phyloP scores from a whole-genome alignment of 92 coral and sea anemone species.

The Actinostola sp. region DNA sequence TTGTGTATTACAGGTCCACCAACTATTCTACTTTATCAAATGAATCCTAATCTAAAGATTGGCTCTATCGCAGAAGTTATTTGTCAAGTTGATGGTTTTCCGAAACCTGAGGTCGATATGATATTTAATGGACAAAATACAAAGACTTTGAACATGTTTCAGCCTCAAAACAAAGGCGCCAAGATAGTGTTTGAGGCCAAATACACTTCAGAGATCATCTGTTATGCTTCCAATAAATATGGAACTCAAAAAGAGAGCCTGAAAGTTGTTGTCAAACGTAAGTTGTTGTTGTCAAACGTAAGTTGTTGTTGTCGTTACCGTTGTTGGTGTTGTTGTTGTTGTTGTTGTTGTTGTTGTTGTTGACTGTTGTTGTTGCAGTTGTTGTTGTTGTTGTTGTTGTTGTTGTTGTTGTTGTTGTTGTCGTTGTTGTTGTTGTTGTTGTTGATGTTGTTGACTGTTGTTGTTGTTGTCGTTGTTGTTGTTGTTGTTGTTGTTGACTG shows the following conservation, averaged over 20 bases:
- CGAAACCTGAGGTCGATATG: slow-evolving; percentile 42
- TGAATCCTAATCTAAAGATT: slow-evolving; percentile 11
- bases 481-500: too few relatives aligned
- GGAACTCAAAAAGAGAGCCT: slow-evolving; percentile 38
- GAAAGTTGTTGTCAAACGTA: slow-evolving; percentile 51
- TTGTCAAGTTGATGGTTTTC: slow-evolving; percentile 58
- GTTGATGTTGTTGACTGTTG: too few relatives aligned
- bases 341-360: too few relatives aligned
- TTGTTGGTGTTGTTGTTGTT: too few relatives aligned
- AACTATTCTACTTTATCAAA: slow-evolving; percentile 6
- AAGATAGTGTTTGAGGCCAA: slow-evolving; percentile 46
- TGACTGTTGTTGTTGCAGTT: too few relatives aligned
- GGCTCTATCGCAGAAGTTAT: slow-evolving; percentile 43
- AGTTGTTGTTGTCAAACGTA: slow-evolving; percentile 23
- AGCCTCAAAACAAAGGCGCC: slow-evolving; percentile 18
- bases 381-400: too few relatives aligned
- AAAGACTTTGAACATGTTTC: slow-evolving; percentile 5
- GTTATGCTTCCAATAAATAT: slow-evolving; percentile 48
- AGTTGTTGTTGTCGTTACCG: too few relatives aligned
- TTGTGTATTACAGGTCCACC: slow-evolving; percentile 29
- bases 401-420: too few relatives aligned
- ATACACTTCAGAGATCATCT: slow-evolving; percentile 40
- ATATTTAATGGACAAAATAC: slow-evolving; percentile 35
- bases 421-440: too few relatives aligned
- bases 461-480: too few relatives aligned